phyloP scores from a whole-genome alignment of 2,888 invertebrate genomes.

The Leptinotarsa peninsularis region DNA sequence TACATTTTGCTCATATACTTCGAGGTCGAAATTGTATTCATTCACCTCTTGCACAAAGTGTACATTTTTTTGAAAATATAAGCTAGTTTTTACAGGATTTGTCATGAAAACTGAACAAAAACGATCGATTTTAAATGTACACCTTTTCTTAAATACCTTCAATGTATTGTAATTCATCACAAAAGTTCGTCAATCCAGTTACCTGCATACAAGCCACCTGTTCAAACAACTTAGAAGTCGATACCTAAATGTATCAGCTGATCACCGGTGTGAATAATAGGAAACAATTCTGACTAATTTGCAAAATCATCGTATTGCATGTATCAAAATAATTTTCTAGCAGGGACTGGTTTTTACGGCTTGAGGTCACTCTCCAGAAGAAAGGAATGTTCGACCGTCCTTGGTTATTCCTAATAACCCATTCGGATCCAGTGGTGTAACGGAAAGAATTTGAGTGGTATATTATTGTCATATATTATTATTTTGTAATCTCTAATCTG shows the following conservation, averaged over 20 bases:
- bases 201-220: background rate
- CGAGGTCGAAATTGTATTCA: too few relatives aligned
- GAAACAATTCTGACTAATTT: slow-evolving; percentile 12
- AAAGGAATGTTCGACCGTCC: slow-evolving; percentile 18
- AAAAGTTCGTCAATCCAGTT: background rate
- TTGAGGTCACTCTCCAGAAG: slow-evolving; percentile 18
- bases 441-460: background rate
- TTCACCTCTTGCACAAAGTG: too few relatives aligned
- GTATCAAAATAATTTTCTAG: slow-evolving; percentile 9
- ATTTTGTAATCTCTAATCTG: too few relatives aligned
- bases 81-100: too few relatives aligned
- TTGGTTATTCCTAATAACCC: slow-evolving; percentile 5
- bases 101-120: too few relatives aligned
- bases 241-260: background rate
- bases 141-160: background rate
- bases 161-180: background rate
- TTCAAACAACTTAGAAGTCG: background rate
- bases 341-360: background rate
- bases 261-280: background rate
- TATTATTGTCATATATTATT: background rate
- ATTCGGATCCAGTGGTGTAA: slow-evolving; percentile 11
- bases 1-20: too few relatives aligned
- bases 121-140: too few relatives aligned
- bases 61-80: too few relatives aligned
- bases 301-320: slow-evolving; percentile 7